Base-by-base conservation (phyloP, 2,797 vertebrate genomes). In the Podarcis siculus region DNA sequence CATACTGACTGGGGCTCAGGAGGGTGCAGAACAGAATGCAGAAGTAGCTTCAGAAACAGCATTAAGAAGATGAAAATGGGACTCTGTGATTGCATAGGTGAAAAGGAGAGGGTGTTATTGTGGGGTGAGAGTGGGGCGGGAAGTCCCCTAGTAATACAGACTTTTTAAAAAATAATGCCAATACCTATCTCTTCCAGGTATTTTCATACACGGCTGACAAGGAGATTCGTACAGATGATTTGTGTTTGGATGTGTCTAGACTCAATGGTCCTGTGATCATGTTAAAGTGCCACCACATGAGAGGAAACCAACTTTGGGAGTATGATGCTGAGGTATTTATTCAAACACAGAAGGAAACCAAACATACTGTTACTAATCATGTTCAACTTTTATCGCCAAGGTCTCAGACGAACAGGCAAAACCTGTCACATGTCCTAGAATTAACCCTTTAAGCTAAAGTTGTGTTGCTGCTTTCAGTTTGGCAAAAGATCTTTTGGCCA, bases 281-380 rank as follows among this genome's bases (percentile, higher is more conserved):
- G 99, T 96, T 99, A 81, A 99, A 99, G 96, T 99, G 99, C 94
- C 99, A 99, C 93, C 99, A 99, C 95, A 98, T 99, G 99, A 98
- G 98, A 94, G 99, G 99, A 82, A 99, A 99, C 96, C 99, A 99
- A 96, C 98, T 99, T 95, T 99, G 99, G 96, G 98, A 99, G 88
- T 99, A 99, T 23, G 98, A 99, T 67, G 97, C 98, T 0, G 98
- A 99, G 99, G 99, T 99, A 98, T 10, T 85, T 32, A 76, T 17
- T 81, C 86, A 77, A 82, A 55, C 42, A 45, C 8, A 66, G 30
- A 17, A 69, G 61, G 64, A 82, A 64, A 30, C 42, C 10, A 88
- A 71, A 39, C 42, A 7, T 61, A 72, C 45, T 79, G 37, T 71
- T 69, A 79, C 27, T 83, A 64, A 61, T 25, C 30, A 25, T 72